phyloP scores from a whole-genome alignment of 92 coral and sea anemone species.

The Zoanthus gigantus region DNA sequence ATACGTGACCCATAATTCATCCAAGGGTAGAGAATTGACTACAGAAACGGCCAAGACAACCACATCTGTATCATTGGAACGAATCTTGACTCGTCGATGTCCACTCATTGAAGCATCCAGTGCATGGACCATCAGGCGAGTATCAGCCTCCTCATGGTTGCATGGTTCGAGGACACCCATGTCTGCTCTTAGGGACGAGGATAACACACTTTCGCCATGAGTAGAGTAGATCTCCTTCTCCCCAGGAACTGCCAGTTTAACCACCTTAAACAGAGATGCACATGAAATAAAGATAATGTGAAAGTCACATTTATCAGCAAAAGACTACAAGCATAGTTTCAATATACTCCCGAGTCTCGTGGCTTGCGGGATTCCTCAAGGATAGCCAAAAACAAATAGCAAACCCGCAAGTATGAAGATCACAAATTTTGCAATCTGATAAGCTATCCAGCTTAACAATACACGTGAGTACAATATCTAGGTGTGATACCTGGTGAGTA shows the following conservation, averaged over 20 bases:
- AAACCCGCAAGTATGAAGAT: not conserved
- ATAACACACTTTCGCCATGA: slow-evolving; percentile 53
- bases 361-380: not conserved
- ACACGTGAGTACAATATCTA: not conserved
- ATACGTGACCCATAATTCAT: not conserved
- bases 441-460: not conserved
- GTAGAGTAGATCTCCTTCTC: slow-evolving; percentile 77
- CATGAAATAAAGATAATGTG: not conserved
- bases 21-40: not conserved
- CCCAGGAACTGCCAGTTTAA: slow-evolving; percentile 60
- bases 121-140: not conserved
- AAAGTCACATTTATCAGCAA: too few relatives aligned
- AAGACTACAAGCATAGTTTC: too few relatives aligned
- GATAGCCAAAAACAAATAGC: not conserved
- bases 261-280: slow-evolving; percentile 61
- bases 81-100: not conserved
- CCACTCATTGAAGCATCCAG: not conserved
- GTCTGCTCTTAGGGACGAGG: slow-evolving; percentile 51
- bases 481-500: not conserved
- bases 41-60: not conserved
- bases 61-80: not conserved
- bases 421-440: not conserved
- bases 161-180: slow-evolving; percentile 27
- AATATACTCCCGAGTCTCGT: too few relatives aligned
- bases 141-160: not conserved